Percentiles rank a stretch among this genome's conserved stretches.
Conservation (phyloP, 2,888 invertebrate genomes). For the Trissolcus japonicus region DNA sequence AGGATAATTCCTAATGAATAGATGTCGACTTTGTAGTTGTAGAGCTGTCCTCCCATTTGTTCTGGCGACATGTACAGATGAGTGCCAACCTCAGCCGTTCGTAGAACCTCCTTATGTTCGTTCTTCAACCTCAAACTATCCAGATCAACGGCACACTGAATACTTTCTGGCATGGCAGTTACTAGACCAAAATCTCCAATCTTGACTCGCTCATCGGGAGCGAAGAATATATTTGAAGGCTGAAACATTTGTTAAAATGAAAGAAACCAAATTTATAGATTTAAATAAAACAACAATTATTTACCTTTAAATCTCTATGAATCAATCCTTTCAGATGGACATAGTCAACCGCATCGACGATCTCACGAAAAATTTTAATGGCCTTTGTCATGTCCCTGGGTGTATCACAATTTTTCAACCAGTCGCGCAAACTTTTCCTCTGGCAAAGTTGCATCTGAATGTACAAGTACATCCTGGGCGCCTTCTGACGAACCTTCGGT, state of each 20-base stretch:
- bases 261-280: too few relatives aligned
- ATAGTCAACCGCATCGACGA: conserved; percentile 96
- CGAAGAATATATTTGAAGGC: conserved; percentile 96
- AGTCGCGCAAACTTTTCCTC: conserved; percentile 92
- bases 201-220: conserved; percentile 92
- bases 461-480: conserved; percentile 85
- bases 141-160: conserved; percentile 69
- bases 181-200: conserved; percentile 99
- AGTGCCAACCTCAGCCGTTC: conserved; percentile 86
- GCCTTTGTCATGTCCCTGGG: conserved; percentile 75
- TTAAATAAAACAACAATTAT: conserved; percentile 57
- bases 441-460: conserved; percentile 99
- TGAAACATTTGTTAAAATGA: conserved; percentile 65
- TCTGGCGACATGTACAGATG: conserved; percentile 99
- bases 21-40: conserved; percentile 95
- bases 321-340: conserved; percentile 95
- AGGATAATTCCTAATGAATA: conserved; percentile 95
- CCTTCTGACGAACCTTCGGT: conserved; percentile 31
- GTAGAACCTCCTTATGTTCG: conserved; percentile 70
- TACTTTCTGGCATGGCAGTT: conserved; percentile 86
- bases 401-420: conserved; percentile 80
- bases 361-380: conserved; percentile 89
- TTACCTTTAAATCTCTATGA: conserved; percentile 95
- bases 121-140: conserved; percentile 67
- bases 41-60: conserved; percentile 85